A percentile compares a stretch with the other conserved stretches of the same genome.
Conservation (phyloP, 2,113 vertebrate species). For the Cyrtonyx montezumae region DNA sequence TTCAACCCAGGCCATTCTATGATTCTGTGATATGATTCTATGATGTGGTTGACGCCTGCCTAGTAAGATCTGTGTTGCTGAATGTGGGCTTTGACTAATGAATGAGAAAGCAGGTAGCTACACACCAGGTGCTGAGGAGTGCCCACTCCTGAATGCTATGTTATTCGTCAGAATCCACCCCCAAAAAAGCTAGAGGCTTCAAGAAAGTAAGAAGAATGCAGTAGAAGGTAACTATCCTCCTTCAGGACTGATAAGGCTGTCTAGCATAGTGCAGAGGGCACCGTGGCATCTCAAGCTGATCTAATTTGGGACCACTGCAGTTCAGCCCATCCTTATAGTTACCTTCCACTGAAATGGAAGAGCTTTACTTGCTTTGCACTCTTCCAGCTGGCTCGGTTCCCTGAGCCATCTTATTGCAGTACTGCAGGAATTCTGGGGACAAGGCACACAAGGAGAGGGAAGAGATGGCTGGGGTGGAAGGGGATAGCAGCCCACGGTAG, state of each 20-base stretch:
- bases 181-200: neutral
- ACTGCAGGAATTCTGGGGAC: neutral
- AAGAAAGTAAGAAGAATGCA: neutral
- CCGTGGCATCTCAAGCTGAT: neutral
- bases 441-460: neutral
- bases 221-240: neutral
- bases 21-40: no score
- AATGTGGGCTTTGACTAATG: neutral
- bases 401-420: neutral
- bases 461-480: accelerated
- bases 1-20: no score
- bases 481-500: neutral
- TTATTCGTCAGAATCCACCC: neutral
- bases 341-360: neutral
- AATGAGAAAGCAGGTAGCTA: neutral
- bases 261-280: neutral
- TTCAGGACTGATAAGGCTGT: neutral
- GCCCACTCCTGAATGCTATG: neutral
- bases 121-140: neutral
- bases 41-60: neutral
- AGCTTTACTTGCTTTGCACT: neutral
- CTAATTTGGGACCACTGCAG: neutral
- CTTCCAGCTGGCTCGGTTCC: neutral
- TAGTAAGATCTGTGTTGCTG: neutral
- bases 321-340: neutral